Evolutionary conservation across 2,797 vertebrate genomes (phyloP), one percentile per base, ranked within the genome.

Genomic region (Lerista edwardsae): DNA sequence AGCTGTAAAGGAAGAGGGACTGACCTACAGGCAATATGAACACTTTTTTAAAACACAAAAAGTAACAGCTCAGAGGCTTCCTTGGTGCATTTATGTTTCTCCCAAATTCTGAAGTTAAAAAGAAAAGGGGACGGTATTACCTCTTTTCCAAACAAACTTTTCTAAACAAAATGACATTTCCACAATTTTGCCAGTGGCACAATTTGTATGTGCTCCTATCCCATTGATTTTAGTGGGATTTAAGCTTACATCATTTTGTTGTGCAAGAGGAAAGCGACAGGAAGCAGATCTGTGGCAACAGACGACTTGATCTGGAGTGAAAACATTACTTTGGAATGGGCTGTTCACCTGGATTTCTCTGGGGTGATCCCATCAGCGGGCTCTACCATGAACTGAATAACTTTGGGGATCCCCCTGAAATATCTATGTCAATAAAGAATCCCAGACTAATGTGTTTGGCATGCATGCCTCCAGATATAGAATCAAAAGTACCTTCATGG

Each of bases 1-100:
- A 41, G 12, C 47, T 64, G 44, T 9, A 62, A 69, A 11, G 9
- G 9, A 3, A 15, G 62, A 0, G 1, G 44, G 36, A 74, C 34
- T 51, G 36, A 65, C 61, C 44, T 79, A 77, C 19, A 82, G 73
- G 19, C 68, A 1, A 3, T 34, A 10, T 77, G 36, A 0, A 9
- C 6, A 61, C 11, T 2, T 86, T 89, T 84, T 62, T 51, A 14
- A 65, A 55, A 6, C 19, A 47, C 19, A 64, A 84, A 80, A 84
- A 29, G 9, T 47, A 34, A 14, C 29, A 23, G 8, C 36, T 67
- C 34, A 27, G 75, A 79, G 25, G 3, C 31, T 89, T 88, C 36
- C 19, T 62, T 1, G 51, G 29, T 2, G 0, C 15, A 27, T 68
- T 61, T 27, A 21, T 31, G 36, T 59, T 55, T 17, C 51, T 31